Evolutionary conservation across 2,888 invertebrate species (phyloP), one percentile per base, ranked within the genome.

Genomic region (Amphipoea oculea): DNA sequence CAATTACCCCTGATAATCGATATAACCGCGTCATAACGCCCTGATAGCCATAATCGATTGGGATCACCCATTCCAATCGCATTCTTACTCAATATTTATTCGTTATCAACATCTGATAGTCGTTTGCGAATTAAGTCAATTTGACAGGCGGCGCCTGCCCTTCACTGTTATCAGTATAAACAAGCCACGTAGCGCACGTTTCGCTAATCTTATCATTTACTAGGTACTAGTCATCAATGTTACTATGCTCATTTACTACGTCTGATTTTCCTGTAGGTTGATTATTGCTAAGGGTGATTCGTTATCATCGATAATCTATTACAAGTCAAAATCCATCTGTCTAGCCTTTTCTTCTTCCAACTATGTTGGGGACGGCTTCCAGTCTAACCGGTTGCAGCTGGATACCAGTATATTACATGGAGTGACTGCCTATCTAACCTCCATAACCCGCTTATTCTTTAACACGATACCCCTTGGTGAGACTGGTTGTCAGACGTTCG

Each of bases 31-130:
- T 85, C 85, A 85, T 57, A 48, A 69, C 48, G 17, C 73, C 3
- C 40, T 20, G 85, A 83, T 85, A 79, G n/a, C 11, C 17, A 45
- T 0, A 69, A 69, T 60, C 62, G 62, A 71, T 74, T 62, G 65
- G 29, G 66, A 71, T 80, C 57, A 48, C 29, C 70, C 29, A 66
- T 79, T 54, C n/a, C 48, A 63, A 80, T 71, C 48, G n/a, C 29
- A 68, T 51, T 81, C 66, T 81, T 74, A 81, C 71, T 29, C 85
- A 75, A 75, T 63, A 81, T 74, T 84, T 78, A 73, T 73, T 79
- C 36, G 48, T 71, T 81, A 80, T 85, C 85, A 62, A 68, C 40
- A 67, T 74, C 51, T 45, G 66, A 54, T 60, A 68, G 20, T 40
- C 2, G 69, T 40, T 65, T 14, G 77, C 82, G 14, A 57, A 65